Evolutionary conservation across 1,140 invertebrate genomes (phyloP), one percentile per base, ranked within the genome.

Genomic region (Musca domestica): DNA sequence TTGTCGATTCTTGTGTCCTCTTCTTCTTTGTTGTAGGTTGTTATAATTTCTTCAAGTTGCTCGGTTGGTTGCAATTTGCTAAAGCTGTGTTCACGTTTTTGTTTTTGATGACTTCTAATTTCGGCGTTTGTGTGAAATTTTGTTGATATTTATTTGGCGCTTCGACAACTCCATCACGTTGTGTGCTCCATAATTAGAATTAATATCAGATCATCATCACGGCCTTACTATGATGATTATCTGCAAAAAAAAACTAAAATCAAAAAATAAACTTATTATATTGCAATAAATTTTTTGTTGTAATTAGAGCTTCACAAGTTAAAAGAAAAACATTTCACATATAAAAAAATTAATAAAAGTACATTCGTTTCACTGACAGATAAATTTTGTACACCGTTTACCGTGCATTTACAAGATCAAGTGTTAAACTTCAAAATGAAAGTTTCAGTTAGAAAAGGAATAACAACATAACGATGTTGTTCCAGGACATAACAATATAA

Each of bases 121-220:
- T 1, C 20, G 56, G 10, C 15, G 56, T 61, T 61, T 61, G 30
- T 61, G 52, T 56, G 25, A 34, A 61, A 61, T 41, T 61, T 61
- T 34, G 27, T 61, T 61, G 27, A 61, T 41, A 61, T 41, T 19
- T 61, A 17, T 61, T 56, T 56, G 52, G 56, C 27, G 56, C 56
- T 61, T 61, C 56, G 34, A 61, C 56, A 61, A 61, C 56, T 61
- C 56, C 56, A 27, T 61, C 56, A 34, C 34, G 56, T 61, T 61
- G 27, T 61, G 22, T 61, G 56, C 25, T 61, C 56, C 56, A 61
- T 61, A 17, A 34, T 61, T 61, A 34, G n/a, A 15, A 34, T 41
- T 34, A 17, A 61, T 61, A 61, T 61, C 56, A 58, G 54, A 61
- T 61, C 56, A 61, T 61, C 27, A 61, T 61, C n/a, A 61, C 27